Evolutionary conservation across 2,797 vertebrate genomes (phyloP).

Genomic region (Staurois parvus): DNA sequence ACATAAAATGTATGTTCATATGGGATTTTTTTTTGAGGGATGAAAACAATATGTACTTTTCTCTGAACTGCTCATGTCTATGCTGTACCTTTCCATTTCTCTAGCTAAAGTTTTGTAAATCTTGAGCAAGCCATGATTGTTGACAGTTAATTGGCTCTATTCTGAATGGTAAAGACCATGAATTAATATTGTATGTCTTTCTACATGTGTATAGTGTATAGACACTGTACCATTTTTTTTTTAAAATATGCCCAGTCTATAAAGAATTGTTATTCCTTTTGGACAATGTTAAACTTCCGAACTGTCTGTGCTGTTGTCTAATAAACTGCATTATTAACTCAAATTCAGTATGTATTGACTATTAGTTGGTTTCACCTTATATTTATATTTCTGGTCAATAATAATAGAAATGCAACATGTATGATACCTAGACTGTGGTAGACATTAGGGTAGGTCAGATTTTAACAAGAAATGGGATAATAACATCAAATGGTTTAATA

Average conservation of each 20-base stretch:
- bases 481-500: not conserved
- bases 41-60: too few species aligned
- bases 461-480: not conserved
- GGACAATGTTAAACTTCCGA: slow-evolving; percentile 3
- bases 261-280: not conserved
- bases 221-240: slow-evolving; percentile 7
- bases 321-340: slow-evolving; percentile 52
- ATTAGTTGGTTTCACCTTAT: too few species aligned
- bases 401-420: not conserved
- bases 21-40: not conserved
- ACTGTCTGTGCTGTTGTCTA: slow-evolving; percentile 47
- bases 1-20: not conserved
- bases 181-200: not conserved
- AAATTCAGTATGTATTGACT: not conserved
- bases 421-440: not conserved
- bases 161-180: not conserved
- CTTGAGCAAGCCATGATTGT: not conserved
- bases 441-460: not conserved
- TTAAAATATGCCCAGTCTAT: not conserved
- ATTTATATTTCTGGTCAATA: too few species aligned
- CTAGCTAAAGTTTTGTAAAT: not conserved
- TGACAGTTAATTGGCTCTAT: not conserved
- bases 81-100: not conserved
- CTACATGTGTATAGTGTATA: slow-evolving; percentile 13
- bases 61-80: not conserved